Evolutionary conservation across 2,113 vertebrate genomes (phyloP).

Genomic region (Datnioides undecimradiatus): DNA sequence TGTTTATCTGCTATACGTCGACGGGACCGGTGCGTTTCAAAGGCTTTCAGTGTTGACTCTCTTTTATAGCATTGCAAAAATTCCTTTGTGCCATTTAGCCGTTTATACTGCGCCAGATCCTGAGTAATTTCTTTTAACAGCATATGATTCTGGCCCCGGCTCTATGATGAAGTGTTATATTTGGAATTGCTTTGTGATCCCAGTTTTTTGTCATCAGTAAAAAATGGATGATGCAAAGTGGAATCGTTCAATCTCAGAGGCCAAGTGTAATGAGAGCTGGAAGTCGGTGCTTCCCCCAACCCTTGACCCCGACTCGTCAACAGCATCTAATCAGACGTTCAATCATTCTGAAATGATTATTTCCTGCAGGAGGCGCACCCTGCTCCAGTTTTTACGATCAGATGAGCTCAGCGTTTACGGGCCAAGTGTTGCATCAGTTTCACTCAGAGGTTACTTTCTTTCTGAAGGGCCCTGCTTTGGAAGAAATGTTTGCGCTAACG

Average conservation of each 20-base stretch:
- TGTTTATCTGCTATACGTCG: conserved; percentile 23
- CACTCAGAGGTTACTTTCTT: conserved; percentile 39
- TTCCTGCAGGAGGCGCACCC: conserved; percentile 65
- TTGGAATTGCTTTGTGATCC: conserved; percentile 82
- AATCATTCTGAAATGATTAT: conserved; percentile 70
- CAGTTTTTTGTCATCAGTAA: conserved; percentile 60
- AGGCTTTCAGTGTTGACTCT: conserved; percentile 70
- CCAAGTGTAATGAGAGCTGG: conserved; percentile 58
- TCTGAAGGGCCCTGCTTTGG: conserved; percentile 17
- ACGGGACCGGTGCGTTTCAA: conserved; percentile 66
- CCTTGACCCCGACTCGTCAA: conserved; percentile 67
- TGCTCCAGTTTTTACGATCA: conserved; percentile 53
- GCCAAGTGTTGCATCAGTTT: conserved; percentile 71
- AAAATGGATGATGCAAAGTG: conserved; percentile 61
- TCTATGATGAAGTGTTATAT: conserved; percentile 85
- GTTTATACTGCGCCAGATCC: conserved; percentile 82
- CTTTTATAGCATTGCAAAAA: conserved; percentile 82
- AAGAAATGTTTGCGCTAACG: conserved; percentile 43
- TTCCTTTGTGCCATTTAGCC: conserved; percentile 81
- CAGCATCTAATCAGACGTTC: conserved; percentile 72
- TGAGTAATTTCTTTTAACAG: conserved; percentile 85
- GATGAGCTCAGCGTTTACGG: conserved; percentile 69
- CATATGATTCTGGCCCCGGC: conserved; percentile 81
- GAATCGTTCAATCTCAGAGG: conserved; percentile 60
- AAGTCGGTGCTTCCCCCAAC: conserved; percentile 54